Evolutionary conservation across 2,113 vertebrate species (phyloP), one percentile per base, ranked within the genome.

Genomic region (Corythaeola cristata): DNA sequence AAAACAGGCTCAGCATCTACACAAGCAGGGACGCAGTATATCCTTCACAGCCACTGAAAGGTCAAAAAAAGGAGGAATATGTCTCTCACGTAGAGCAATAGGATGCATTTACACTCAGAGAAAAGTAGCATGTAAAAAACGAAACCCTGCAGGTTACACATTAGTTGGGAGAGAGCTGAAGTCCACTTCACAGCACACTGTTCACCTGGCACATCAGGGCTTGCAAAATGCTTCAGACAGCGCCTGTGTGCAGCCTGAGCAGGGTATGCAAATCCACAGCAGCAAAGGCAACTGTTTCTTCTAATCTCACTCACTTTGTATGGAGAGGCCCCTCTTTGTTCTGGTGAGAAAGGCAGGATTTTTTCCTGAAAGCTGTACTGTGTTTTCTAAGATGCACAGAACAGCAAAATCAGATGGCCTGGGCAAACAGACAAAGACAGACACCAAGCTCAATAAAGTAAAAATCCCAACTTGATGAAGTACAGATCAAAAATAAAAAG

Each of bases 301-400:
- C 94, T 96, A 91, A 95, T 93, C 90, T 95, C 79, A 47, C 66
- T 49, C 85, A 84, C 66, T 84, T 49, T 73, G 76, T 37, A 75
- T 21, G 53, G 88, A 77, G 88, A 95, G 90, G 94, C 49, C 84
- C 56, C 66, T 90, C 92, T 94, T 92, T 94, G 94, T 95, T 92
- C 73, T 27, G 9, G 8, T 56, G 45, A 93, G 71, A 94, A 94
- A 96, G 52, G 73, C 85, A 78, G 39, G 88, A 47, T 75, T 95
- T 94, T 66, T 89, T 44, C 92, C 68, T 88, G 66, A 93, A 92
- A 85, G 96, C 89, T 75, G 58, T 14, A 64, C 55, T 63, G 24
- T 74, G 86, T 55, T 92, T 67, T 86, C 52, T 64, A 71, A 94
- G 73, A 85, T 28, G 89, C 44, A 53, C 0, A 53, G 35, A 94